Evolutionary conservation across 2,888 invertebrate genomes (phyloP), one percentile per base, ranked within the genome.

Genomic region (Sisyra nigra): DNA sequence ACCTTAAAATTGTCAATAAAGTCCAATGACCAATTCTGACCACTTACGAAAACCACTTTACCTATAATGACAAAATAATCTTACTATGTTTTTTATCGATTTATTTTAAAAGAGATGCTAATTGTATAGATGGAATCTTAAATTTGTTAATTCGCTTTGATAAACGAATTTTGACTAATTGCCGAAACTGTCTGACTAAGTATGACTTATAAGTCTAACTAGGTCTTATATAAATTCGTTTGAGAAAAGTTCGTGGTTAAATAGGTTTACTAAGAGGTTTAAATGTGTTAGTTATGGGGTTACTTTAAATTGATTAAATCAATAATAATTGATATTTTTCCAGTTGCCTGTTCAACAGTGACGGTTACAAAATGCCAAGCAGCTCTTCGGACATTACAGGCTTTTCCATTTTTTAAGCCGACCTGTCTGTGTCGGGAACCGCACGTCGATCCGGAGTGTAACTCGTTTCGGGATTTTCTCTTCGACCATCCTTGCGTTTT

Each of bases 351-450:
- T 65, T 88, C 89, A 52, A 89, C 89, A 48, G 86, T 87, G 57
- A 89, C 89, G 46, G 88, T 89, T 61, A 85, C 85, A 53, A 89
- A 89, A 69, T 91, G 91, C 68, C 87, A 88, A 68, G 88, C 88
- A 43, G 89, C 89, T 30, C 72, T 91, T 57, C 75, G 81, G 54
- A 89, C 88, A 45, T 69, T 91, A 56, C 88, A 87, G 69, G 85
- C 86, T 47, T 89, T 89, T 62, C 84, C 87, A 57, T 89, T 87
- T 76, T 91, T 91, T 72, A 83, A 83, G 60, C 89, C 89, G 54
- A 89, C 89, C 53, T 91, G 91, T 64, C 77, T 91, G 58, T 91
- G 91, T 68, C 77, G 83, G 53, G 88, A 89, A 58, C 88, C 88
- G 34, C 82, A 81, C 65, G 80, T 86, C 58, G 91, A 91, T 63